phyloP scores from a whole-genome alignment of 2,113 vertebrate species.

The Pterocles gutturalis region DNA sequence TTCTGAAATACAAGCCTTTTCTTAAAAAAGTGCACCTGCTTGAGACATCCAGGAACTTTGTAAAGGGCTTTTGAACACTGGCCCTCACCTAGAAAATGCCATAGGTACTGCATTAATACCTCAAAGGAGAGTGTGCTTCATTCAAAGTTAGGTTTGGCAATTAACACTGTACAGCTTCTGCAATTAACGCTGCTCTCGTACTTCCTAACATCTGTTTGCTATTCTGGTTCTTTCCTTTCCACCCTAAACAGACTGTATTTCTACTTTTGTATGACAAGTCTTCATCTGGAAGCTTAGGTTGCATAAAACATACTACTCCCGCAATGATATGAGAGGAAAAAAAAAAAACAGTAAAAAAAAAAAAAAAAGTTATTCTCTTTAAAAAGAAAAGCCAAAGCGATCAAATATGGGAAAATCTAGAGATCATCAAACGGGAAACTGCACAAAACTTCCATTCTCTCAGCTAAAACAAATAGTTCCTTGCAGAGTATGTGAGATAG shows the following conservation, averaged over 20 bases:
- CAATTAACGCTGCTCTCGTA: not conserved
- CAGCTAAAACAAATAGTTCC: slow-evolving; percentile 42
- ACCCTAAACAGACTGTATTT: not conserved
- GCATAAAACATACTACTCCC: not conserved
- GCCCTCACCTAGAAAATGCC: not conserved
- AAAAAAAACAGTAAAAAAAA: not conserved
- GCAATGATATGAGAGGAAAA: not conserved
- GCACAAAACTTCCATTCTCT: slow-evolving; percentile 24
- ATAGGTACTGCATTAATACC: not conserved
- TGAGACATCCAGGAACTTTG: not conserved
- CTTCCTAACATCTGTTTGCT: not conserved
- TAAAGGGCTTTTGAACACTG: not conserved
- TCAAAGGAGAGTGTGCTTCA: not conserved
- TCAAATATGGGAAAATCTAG: not conserved
- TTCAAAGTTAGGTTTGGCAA: not conserved
- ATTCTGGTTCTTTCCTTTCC: not conserved
- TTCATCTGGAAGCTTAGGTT: not conserved
- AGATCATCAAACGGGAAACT: not conserved
- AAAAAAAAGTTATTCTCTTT: not conserved
- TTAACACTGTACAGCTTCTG: not conserved
- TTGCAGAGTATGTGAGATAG: not conserved
- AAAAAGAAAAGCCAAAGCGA: not conserved
- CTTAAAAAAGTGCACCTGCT: not conserved
- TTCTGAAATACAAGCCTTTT: not conserved
- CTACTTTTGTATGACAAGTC: not conserved